Evolutionary conservation across 2,797 vertebrate species (phyloP).

Genomic region (Gila robusta): DNA sequence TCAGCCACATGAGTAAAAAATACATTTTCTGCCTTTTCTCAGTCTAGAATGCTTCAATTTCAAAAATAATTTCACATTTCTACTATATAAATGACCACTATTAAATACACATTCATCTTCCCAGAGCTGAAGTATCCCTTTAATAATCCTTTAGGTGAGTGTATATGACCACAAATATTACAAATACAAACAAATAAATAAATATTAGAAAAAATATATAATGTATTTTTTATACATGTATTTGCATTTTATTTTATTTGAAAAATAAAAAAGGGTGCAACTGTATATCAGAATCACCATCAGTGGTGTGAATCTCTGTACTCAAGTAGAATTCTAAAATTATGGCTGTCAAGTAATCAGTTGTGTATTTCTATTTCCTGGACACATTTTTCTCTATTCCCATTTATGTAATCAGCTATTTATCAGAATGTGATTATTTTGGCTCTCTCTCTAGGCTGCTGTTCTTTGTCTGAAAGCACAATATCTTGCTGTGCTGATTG

Average conservation of each 20-base stretch:
- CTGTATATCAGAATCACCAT: background rate
- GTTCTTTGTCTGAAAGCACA: constrained; percentile 63
- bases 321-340: background rate
- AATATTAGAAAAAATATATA: no score
- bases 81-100: no score
- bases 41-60: no score
- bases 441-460: constrained; percentile 55
- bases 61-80: no score
- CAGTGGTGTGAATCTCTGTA: background rate
- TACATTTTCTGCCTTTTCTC: no score
- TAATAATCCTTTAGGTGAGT: no score
- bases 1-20: no score
- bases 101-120: no score
- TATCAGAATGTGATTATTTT: constrained; percentile 64
- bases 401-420: constrained; percentile 68
- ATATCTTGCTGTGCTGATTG: constrained; percentile 59
- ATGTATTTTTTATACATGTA: background rate
- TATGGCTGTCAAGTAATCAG: background rate
- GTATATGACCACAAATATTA: no score
- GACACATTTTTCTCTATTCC: background rate
- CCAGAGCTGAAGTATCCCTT: no score
- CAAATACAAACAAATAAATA: no score
- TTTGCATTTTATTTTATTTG: background rate
- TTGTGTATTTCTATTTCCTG: constrained; percentile 65
- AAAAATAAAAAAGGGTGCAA: background rate